phyloP scores from a whole-genome alignment of 2,113 vertebrate genomes.

The Rhizomys pruinosus region DNA sequence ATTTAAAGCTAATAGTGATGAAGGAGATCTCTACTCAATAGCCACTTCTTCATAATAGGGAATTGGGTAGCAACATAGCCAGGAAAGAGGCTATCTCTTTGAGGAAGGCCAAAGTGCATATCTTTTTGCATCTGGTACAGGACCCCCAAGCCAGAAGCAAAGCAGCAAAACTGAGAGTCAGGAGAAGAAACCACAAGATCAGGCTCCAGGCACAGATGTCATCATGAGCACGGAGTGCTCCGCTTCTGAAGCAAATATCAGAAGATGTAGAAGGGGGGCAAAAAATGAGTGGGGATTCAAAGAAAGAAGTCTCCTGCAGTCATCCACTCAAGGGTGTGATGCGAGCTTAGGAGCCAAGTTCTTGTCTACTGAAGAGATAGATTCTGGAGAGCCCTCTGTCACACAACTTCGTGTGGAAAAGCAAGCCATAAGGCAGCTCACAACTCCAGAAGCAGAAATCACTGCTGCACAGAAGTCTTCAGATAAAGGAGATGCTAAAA shows the following conservation, averaged over 20 bases:
- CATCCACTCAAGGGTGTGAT: not conserved
- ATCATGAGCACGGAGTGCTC: not conserved
- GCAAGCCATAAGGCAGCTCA: not conserved
- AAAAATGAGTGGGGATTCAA: not conserved
- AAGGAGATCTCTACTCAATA: not conserved
- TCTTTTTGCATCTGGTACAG: constrained; percentile 74
- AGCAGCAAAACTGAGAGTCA: not conserved
- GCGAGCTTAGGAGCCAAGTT: not conserved
- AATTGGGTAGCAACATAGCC: not conserved
- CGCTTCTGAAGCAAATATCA: not conserved
- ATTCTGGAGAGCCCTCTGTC: not conserved
- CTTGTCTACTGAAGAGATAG: rapidly evolving
- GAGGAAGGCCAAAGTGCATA: not conserved
- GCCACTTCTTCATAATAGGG: not conserved
- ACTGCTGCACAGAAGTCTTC: constrained; percentile 2
- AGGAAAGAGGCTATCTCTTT: constrained; percentile 7
- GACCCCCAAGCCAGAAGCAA: constrained; percentile 45
- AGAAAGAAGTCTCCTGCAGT: constrained; percentile 9
- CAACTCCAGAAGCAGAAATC: not conserved
- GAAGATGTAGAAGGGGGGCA: constrained; percentile 35
- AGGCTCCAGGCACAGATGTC: not conserved
- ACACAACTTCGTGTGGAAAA: not conserved
- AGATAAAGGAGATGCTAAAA: not conserved
- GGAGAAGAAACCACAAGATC: not conserved
- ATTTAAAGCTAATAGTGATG: not conserved